These are phyloP conservation scores for Salvelinus namaycush DNA, from an alignment of 2,113 vertebrate species.

Conservation along the genomic window DNA sequence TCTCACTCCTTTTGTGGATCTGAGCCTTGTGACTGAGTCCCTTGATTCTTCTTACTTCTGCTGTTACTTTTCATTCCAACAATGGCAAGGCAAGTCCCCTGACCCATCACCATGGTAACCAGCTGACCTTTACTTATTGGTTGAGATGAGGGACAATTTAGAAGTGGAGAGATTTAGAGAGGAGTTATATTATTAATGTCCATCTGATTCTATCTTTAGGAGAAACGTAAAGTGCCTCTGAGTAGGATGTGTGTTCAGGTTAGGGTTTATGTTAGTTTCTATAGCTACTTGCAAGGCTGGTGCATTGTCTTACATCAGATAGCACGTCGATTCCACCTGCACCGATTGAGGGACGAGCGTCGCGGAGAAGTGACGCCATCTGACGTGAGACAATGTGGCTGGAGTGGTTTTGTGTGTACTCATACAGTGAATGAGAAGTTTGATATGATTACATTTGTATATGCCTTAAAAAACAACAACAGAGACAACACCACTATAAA, in stretches of 20 bases:
- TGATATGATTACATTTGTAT: background rate
- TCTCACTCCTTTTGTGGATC: slow-evolving; percentile 37
- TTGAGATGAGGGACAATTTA: background rate
- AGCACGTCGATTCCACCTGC: no score
- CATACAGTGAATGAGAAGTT: no score
- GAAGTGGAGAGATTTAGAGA: no score
- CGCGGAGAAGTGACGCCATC: no score
- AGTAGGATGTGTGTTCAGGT: background rate
- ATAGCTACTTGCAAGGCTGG: background rate
- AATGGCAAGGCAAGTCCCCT: slow-evolving; percentile 42
- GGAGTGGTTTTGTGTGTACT: background rate
- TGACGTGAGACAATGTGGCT: no score
- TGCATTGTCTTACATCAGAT: no score
- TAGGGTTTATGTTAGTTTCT: background rate
- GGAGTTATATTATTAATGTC: no score
- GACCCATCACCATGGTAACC: slow-evolving; percentile 62
- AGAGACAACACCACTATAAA: no score
- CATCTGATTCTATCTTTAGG: background rate
- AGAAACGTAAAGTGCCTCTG: background rate
- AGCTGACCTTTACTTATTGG: slow-evolving; percentile 18
- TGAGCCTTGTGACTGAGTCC: slow-evolving; percentile 23
- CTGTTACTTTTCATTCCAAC: slow-evolving; percentile 39
- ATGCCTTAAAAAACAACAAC: background rate
- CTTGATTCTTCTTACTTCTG: slow-evolving; percentile 45
- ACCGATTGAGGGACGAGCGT: no score